Percentiles rank a stretch among this genome's conserved stretches.
These are phyloP conservation scores for Synodontis membranacea DNA, from an alignment of 2,113 vertebrate species.

Conservation along the genomic window DNA sequence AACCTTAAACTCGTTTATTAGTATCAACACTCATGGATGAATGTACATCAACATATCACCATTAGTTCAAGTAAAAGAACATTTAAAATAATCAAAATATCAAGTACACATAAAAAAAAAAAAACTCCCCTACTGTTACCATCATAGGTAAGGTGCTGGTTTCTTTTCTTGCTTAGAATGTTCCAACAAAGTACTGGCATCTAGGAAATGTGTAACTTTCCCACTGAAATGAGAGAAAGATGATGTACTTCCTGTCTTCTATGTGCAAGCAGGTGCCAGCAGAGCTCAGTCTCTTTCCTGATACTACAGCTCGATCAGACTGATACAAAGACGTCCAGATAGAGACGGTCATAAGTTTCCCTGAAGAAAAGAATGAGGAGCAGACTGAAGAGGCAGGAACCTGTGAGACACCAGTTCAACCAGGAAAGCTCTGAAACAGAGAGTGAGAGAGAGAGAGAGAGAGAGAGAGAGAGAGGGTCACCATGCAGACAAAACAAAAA, in stretches of 20 bases:
- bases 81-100: conserved; percentile 19
- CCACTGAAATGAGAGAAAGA: conserved; percentile 40
- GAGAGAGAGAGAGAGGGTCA: background rate
- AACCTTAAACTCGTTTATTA: conserved; percentile 35
- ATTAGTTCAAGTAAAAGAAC: background rate
- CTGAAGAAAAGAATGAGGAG: conserved; percentile 93
- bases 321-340: conserved; percentile 94
- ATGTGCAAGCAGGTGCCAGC: conserved; percentile 58
- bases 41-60: conserved; percentile 31
- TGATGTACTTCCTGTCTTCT: conserved; percentile 27
- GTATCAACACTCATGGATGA: conserved; percentile 41
- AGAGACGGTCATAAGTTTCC: conserved; percentile 97
- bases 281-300: conserved; percentile 6
- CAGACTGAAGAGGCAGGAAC: conserved; percentile 92
- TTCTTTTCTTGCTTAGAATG: conserved; percentile 31
- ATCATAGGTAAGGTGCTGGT: conserved; percentile 4
- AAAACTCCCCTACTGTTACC: background rate
- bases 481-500: conserved; percentile 3
- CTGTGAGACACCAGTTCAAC: conserved; percentile 98
- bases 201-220: conserved; percentile 18
- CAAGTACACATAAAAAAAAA: conserved; percentile 9
- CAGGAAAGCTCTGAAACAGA: conserved; percentile 86
- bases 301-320: conserved; percentile 70
- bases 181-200: conserved; percentile 39
- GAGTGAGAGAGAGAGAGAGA: background rate